Conservation (phyloP, 2,113 vertebrate genomes). For the Anoplopoma fimbria region DNA sequence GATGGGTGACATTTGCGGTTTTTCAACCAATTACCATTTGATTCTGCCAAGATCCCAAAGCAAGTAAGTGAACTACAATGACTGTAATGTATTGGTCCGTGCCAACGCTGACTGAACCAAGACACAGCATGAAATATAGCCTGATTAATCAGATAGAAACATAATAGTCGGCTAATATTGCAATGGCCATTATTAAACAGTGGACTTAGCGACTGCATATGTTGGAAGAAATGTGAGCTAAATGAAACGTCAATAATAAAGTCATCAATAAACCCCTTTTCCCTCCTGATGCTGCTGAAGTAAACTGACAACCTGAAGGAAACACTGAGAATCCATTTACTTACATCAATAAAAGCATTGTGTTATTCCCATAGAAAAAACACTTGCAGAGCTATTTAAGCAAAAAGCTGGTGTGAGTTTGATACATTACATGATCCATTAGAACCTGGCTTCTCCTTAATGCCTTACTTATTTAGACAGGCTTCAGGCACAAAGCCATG, state of each 20-base stretch:
- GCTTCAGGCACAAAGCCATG: constrained; percentile 25
- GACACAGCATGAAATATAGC: background rate
- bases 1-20: background rate
- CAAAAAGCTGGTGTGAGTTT: constrained; percentile 44
- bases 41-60: background rate
- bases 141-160: constrained; percentile 11
- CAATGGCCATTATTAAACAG: constrained; percentile 15
- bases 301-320: constrained; percentile 29
- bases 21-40: constrained; percentile 20
- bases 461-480: constrained; percentile 42
- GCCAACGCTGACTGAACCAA: background rate
- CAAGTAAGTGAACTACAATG: background rate
- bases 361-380: constrained; percentile 30
- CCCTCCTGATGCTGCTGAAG: background rate
- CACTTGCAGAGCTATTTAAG: constrained; percentile 4
- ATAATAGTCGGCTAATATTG: constrained; percentile 10
- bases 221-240: background rate
- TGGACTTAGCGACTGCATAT: background rate
- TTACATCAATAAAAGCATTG: constrained; percentile 16
- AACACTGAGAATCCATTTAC: constrained; percentile 17
- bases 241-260: constrained; percentile 27
- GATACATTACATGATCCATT: constrained; percentile 59
- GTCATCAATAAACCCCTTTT: constrained; percentile 4
- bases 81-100: constrained; percentile 10
- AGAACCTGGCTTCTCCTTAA: constrained; percentile 40